Conservation (phyloP, 2,113 vertebrate species). For the Pituophis catenifer region DNA sequence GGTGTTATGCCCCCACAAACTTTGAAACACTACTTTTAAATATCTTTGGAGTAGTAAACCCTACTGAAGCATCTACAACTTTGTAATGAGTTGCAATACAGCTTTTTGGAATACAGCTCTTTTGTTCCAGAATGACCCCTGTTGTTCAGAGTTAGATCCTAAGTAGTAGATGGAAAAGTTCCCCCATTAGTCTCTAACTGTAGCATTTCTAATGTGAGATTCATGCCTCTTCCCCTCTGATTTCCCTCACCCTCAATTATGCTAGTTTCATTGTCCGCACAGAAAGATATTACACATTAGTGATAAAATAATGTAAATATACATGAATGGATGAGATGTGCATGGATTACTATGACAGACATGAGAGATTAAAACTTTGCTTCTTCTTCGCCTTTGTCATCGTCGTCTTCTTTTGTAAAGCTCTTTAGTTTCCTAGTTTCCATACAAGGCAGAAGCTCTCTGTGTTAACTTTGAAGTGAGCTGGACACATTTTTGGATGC, state of each 20-base stretch:
- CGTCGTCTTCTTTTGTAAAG: not conserved
- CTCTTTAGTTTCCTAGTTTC: not conserved
- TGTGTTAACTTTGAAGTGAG: not conserved
- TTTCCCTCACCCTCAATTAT: not conserved
- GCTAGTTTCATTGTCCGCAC: not conserved
- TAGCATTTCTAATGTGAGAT: not conserved
- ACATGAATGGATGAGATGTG: not conserved
- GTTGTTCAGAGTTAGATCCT: not conserved
- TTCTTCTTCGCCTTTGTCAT: not conserved
- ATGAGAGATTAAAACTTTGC: not conserved
- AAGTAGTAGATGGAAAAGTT: not conserved
- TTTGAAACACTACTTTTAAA: not conserved
- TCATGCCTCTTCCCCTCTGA: not conserved
- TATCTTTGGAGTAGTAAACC: not conserved
- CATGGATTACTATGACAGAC: not conserved
- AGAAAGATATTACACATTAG: not conserved
- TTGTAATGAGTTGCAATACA: not conserved
- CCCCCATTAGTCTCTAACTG: not conserved
- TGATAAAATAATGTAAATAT: not conserved
- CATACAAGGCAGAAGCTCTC: not conserved
- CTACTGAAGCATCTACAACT: not conserved
- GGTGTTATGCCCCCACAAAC: not conserved
- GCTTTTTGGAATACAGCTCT: not conserved
- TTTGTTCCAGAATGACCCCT: not conserved
- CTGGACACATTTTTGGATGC: not conserved